phyloP scores from a whole-genome alignment of 2,113 vertebrate genomes.

The Esox niger region DNA sequence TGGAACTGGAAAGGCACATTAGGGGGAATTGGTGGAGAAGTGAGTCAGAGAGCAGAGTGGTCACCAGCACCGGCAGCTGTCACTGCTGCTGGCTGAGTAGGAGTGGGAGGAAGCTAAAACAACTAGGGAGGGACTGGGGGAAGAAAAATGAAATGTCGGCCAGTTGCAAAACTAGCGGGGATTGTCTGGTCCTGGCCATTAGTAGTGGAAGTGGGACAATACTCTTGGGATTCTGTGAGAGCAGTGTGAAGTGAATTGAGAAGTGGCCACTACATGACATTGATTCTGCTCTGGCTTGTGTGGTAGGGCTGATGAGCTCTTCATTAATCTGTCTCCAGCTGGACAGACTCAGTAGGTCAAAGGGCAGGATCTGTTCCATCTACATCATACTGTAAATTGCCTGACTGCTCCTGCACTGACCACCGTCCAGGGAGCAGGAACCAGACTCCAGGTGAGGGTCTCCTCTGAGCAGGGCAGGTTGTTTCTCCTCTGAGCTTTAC shows the following conservation, averaged over 20 bases:
- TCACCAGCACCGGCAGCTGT: not conserved
- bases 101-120: not conserved
- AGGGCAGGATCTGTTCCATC: not conserved
- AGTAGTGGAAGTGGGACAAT: too few species aligned
- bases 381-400: too few species aligned
- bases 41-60: slow-evolving; percentile 31
- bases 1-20: slow-evolving; percentile 73
- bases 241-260: not conserved
- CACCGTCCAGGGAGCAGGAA: not conserved
- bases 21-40: slow-evolving; percentile 65
- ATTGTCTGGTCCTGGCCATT: too few species aligned
- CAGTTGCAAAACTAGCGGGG: not conserved
- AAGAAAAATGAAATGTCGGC: not conserved
- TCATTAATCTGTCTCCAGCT: not conserved
- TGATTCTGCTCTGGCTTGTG: not conserved
- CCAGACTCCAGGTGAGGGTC: not conserved
- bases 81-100: not conserved
- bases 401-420: not conserved
- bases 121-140: not conserved
- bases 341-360: not conserved
- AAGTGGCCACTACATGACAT: not conserved
- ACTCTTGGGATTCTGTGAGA: not conserved
- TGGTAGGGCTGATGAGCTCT: not conserved
- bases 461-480: not conserved
- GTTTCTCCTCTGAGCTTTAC: too few species aligned